A percentile compares a stretch with the other conserved stretches of the same genome.
These are phyloP conservation scores for Brachionus sp. DNA, from an alignment of 1,140 invertebrate species.

Conservation along the genomic window DNA sequence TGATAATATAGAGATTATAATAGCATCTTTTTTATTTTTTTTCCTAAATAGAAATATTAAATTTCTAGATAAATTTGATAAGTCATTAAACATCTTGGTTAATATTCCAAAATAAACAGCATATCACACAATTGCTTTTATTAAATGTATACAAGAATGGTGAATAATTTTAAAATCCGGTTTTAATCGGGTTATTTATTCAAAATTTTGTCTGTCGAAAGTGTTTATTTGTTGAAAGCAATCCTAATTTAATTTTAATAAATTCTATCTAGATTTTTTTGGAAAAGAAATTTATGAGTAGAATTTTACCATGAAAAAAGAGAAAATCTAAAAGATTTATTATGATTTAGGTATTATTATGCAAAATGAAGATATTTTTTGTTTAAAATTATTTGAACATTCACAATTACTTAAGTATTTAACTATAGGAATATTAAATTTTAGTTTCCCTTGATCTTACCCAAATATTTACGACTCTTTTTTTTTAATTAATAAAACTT, in stretches of 20 bases:
- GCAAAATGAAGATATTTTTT: too few relatives aligned
- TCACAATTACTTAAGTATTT: not conserved
- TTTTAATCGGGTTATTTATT: not conserved
- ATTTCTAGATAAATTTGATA: not conserved
- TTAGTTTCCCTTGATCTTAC: not conserved
- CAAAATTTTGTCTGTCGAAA: not conserved
- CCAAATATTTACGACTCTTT: not conserved
- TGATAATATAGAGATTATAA: not conserved
- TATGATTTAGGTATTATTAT: too few relatives aligned
- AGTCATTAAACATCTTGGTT: not conserved
- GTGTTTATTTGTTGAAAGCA: not conserved
- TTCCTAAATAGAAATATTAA: not conserved
- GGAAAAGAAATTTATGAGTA: too few relatives aligned
- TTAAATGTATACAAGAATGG: not conserved
- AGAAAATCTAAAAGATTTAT: too few relatives aligned
- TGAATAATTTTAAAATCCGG: too few relatives aligned
- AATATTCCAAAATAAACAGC: not conserved
- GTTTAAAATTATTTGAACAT: too few relatives aligned
- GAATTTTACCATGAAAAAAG: too few relatives aligned
- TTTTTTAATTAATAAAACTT: not conserved
- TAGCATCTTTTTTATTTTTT: not conserved
- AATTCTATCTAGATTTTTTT: too few relatives aligned
- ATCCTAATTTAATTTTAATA: too few relatives aligned
- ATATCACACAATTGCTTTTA: not conserved
- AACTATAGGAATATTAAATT: not conserved